Evolutionary conservation across 2,797 vertebrate genomes (phyloP).

Genomic region (Chelidonichthys spinosus): DNA sequence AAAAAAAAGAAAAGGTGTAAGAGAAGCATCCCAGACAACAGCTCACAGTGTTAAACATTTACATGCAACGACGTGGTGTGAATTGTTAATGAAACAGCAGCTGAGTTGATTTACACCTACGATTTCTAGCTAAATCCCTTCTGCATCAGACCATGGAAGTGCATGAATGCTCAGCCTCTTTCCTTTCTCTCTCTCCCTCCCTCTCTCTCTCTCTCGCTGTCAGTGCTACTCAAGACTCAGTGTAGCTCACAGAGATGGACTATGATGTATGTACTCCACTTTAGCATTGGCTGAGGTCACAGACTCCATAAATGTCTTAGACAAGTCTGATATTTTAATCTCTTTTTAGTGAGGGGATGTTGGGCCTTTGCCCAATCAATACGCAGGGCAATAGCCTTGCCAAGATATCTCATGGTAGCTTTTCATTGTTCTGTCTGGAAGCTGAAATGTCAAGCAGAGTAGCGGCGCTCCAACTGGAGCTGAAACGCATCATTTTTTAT

Average conservation of each 20-base stretch:
- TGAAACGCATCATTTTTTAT: slow-evolving; percentile 63
- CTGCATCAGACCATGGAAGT: slow-evolving; percentile 50
- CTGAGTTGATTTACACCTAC: slow-evolving; percentile 68
- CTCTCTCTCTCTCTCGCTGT: slow-evolving; percentile 61
- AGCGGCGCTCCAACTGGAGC: slow-evolving; percentile 54
- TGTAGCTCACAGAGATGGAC: slow-evolving; percentile 78
- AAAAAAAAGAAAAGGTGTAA: slow-evolving; percentile 56
- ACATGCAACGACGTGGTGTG: slow-evolving; percentile 67
- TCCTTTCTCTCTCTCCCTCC: slow-evolving; percentile 50
- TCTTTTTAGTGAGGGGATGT: slow-evolving; percentile 84
- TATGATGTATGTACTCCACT: slow-evolving; percentile 85
- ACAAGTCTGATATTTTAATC: slow-evolving; percentile 87
- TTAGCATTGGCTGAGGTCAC: slow-evolving; percentile 85
- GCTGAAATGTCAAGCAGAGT: slow-evolving; percentile 75
- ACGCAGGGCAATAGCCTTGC: slow-evolving; percentile 80
- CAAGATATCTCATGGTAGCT: slow-evolving; percentile 76
- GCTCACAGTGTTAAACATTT: slow-evolving; percentile 69
- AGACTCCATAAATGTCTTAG: slow-evolving; percentile 87
- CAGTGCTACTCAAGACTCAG: slow-evolving; percentile 65
- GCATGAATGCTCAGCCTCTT: slow-evolving; percentile 55
- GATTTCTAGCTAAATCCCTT: slow-evolving; percentile 42
- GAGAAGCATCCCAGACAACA: slow-evolving; percentile 63
- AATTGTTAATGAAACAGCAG: slow-evolving; percentile 74
- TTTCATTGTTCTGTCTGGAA: slow-evolving; percentile 79
- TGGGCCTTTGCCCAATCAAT: slow-evolving; percentile 84